Conservation (phyloP, 2,888 invertebrate species). For the Platerodrilus igneus region DNA sequence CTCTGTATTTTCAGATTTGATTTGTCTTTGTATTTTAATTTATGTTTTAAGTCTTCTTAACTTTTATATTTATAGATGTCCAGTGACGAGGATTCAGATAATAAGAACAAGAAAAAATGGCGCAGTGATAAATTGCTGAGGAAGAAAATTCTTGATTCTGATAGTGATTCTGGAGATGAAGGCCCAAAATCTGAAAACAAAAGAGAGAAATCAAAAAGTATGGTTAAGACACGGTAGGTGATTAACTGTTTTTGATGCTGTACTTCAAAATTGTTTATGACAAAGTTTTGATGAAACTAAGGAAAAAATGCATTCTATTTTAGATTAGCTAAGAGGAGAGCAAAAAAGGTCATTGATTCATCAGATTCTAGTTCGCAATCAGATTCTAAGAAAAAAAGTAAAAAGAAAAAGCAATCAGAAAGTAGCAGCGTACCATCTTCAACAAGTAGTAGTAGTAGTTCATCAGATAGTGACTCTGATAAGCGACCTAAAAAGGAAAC, state of each 20-base stretch:
- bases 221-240: slow-evolving; percentile 12
- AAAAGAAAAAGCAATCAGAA: slow-evolving; percentile 16
- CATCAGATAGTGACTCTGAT: slow-evolving; percentile 26
- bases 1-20: too few relatives aligned
- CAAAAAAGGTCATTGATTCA: slow-evolving; percentile 27
- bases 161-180: slow-evolving; percentile 34
- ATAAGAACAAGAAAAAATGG: slow-evolving; percentile 29
- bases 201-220: slow-evolving; percentile 15
- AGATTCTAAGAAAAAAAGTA: slow-evolving; percentile 19
- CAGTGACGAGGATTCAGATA: slow-evolving; percentile 13
- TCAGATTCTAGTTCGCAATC: slow-evolving; percentile 38
- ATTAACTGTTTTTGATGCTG: slow-evolving; percentile 1
- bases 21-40: too few relatives aligned
- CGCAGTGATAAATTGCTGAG: slow-evolving; percentile 33
- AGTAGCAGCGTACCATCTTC: slow-evolving; percentile 12
- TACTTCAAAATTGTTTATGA: neutral
- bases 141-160: slow-evolving; percentile 28
- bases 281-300: neutral
- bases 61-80: too few relatives aligned
- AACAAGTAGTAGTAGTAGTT: slow-evolving; percentile 6
- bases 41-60: too few relatives aligned
- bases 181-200: slow-evolving; percentile 21
- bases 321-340: slow-evolving; percentile 26
- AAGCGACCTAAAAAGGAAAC: slow-evolving; percentile 26
- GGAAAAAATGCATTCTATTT: slow-evolving; percentile 1